Evolutionary conservation across 2,888 invertebrate genomes (phyloP).

Genomic region (Atethmia centrago): DNA sequence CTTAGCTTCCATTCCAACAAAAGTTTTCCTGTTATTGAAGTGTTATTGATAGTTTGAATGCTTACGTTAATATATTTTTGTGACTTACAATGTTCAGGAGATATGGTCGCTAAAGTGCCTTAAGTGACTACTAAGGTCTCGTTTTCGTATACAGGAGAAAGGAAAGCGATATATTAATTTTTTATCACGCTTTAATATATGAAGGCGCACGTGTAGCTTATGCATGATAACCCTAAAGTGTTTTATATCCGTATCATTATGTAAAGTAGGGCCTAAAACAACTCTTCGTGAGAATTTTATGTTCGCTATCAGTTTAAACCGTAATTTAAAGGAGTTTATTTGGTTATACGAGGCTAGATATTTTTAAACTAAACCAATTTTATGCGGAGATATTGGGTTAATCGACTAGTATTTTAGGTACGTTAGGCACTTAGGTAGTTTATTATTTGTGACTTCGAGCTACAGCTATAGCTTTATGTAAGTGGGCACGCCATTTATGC

Average conservation of each 20-base stretch:
- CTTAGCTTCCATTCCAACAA: conserved; percentile 4
- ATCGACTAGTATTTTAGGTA: not conserved
- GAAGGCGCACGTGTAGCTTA: conserved; percentile 64
- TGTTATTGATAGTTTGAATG: conserved; percentile 23
- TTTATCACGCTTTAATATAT: conserved; percentile 66
- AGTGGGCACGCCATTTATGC: too few relatives aligned
- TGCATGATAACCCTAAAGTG: conserved; percentile 61
- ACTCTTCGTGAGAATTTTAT: conserved; percentile 81
- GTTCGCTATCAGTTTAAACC: conserved; percentile 78
- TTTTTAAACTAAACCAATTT: conserved; percentile 28
- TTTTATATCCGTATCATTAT: conserved; percentile 81
- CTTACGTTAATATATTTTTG: not conserved
- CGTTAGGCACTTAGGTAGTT: too few relatives aligned
- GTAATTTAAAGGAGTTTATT: conserved; percentile 67
- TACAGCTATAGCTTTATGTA: too few relatives aligned
- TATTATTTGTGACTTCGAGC: too few relatives aligned
- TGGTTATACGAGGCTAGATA: conserved; percentile 26
- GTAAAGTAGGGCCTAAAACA: conserved; percentile 86
- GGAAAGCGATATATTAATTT: conserved; percentile 36
- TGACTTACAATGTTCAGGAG: not conserved
- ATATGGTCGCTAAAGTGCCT: not conserved
- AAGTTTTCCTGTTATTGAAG: conserved; percentile 24
- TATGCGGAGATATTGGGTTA: not conserved
- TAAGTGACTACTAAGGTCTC: conserved; percentile 1
- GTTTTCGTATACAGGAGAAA: conserved; percentile 17